A percentile compares a stretch with the other conserved stretches of the same genome.
Evolutionary conservation across 2,797 vertebrate species (phyloP).

Genomic region (Silurus aristotelis): DNA sequence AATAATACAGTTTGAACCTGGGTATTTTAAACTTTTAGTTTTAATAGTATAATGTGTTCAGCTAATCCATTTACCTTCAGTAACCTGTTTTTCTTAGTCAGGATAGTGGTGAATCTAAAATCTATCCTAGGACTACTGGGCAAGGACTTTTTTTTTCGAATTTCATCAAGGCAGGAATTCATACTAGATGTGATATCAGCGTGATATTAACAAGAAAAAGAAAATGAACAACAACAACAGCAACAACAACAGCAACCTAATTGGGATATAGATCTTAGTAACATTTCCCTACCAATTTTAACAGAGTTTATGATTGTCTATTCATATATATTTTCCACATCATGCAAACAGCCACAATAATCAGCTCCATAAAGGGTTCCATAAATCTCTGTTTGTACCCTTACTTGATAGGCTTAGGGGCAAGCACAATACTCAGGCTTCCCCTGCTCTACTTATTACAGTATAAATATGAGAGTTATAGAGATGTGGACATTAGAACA

Average conservation of each 20-base stretch:
- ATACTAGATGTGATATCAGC: neutral
- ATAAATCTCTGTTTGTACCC: neutral
- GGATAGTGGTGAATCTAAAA: neutral
- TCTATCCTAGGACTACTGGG: neutral
- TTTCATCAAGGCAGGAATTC: neutral
- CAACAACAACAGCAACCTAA: neutral
- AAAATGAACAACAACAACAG: neutral
- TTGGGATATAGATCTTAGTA: neutral
- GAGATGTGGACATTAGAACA: neutral
- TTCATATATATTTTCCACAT: neutral
- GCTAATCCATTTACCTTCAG: neutral
- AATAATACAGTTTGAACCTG: neutral
- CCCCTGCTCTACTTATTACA: neutral
- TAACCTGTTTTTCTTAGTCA: neutral
- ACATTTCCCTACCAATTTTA: neutral
- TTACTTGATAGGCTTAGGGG: neutral
- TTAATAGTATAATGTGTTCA: no score
- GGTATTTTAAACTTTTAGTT: neutral
- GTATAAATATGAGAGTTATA: neutral
- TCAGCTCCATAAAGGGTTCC: constrained; percentile 3
- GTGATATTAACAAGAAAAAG: neutral
- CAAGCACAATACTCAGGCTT: neutral
- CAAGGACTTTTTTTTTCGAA: neutral
- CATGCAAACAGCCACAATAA: neutral
- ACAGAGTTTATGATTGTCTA: neutral